Conservation (phyloP, 2,888 invertebrate genomes). For the Drosophila subsilvestris region DNA sequence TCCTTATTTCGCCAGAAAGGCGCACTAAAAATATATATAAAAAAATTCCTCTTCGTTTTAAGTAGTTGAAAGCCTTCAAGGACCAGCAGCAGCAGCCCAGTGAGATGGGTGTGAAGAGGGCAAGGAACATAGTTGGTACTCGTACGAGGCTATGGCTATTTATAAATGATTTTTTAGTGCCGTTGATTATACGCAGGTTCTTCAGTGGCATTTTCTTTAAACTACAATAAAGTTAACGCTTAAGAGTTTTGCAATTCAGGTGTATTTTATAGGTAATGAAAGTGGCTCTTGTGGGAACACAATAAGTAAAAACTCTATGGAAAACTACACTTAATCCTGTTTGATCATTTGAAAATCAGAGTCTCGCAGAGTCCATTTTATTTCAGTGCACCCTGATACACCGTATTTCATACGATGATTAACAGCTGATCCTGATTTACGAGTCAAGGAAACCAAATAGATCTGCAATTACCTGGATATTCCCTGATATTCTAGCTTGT, state of each 20-base stretch:
- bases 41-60: conserved; percentile 17
- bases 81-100: neutral
- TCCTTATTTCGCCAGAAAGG: conserved; percentile 53
- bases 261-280: neutral
- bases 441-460: too few relatives aligned
- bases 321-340: neutral
- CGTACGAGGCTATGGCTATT: conserved; percentile 18
- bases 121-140: neutral
- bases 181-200: conserved; percentile 2
- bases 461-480: too few relatives aligned
- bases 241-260: too few relatives aligned
- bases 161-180: conserved; percentile 21
- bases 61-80: conserved; percentile 36
- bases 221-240: neutral
- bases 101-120: neutral
- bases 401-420: too few relatives aligned
- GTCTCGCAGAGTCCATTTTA: too few relatives aligned
- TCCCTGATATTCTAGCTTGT: too few relatives aligned
- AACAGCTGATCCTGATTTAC: too few relatives aligned
- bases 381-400: too few relatives aligned
- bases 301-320: neutral
- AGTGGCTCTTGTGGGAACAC: neutral
- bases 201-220: neutral
- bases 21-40: conserved; percentile 24
- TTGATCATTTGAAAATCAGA: too few relatives aligned